These are phyloP conservation scores for Gambelia wislizenii DNA, from an alignment of 2,797 vertebrate genomes.

Conservation along the genomic window DNA sequence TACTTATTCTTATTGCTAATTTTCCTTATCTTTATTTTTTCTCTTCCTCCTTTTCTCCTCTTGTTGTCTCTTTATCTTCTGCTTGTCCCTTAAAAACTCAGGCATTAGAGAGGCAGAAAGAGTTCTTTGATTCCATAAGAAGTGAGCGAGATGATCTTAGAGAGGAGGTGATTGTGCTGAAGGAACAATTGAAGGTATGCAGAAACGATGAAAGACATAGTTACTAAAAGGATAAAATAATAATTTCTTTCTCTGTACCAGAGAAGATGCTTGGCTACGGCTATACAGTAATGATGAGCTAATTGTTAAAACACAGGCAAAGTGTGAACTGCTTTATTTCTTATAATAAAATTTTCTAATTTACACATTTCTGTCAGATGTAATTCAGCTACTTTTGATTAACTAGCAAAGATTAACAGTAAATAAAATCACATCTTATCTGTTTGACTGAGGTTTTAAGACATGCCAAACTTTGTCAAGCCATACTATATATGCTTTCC, in stretches of 20 bases:
- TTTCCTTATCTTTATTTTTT: constrained; percentile 65
- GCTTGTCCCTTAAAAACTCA: constrained; percentile 76
- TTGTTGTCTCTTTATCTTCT: constrained; percentile 58
- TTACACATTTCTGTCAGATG: background rate
- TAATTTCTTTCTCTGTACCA: constrained; percentile 15
- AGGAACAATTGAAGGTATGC: constrained; percentile 94
- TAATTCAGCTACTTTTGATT: background rate
- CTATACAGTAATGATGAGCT: background rate
- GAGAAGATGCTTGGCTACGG: background rate
- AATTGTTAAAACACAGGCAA: background rate
- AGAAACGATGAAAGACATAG: constrained; percentile 34
- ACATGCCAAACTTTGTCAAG: background rate
- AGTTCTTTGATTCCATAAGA: constrained; percentile 94
- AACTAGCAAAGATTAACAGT: background rate
- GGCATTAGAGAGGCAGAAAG: constrained; percentile 99
- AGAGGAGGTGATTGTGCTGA: constrained; percentile 91
- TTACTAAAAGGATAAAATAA: background rate
- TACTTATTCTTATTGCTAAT: constrained; percentile 53
- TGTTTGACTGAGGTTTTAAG: background rate
- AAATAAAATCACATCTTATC: background rate
- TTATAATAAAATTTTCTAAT: background rate
- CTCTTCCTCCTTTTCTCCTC: constrained; percentile 43
- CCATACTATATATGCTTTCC: background rate
- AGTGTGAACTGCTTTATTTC: background rate
- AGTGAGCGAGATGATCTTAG: constrained; percentile 94